Conservation (phyloP, 2,113 vertebrate species). For the Deroptyus accipitrinus region DNA sequence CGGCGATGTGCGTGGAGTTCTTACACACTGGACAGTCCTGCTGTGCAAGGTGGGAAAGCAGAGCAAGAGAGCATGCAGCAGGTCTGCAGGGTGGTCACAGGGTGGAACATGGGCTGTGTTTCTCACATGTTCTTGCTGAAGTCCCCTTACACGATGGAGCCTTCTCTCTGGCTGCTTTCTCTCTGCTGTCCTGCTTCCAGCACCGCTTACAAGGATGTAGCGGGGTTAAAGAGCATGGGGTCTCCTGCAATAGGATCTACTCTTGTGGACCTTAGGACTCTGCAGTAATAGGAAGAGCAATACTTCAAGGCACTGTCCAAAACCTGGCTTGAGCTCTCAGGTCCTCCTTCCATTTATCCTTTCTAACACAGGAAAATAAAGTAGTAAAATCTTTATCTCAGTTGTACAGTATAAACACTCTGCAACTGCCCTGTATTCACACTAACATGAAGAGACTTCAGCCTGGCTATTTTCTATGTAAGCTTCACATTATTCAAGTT, state of each 20-base stretch:
- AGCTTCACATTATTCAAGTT: neutral
- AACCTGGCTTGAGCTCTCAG: neutral
- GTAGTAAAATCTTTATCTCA: neutral
- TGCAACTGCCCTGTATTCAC: neutral
- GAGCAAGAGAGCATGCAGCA: neutral
- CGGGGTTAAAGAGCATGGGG: neutral
- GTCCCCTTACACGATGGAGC: fast-evolving
- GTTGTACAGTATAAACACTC: neutral
- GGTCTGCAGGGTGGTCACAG: neutral
- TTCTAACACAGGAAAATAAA: neutral
- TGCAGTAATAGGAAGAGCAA: neutral
- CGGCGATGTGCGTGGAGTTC: neutral
- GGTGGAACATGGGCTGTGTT: too few species aligned
- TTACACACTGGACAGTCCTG: neutral
- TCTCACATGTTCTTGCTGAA: neutral
- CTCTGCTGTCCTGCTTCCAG: neutral
- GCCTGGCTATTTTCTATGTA: neutral
- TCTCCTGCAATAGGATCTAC: neutral
- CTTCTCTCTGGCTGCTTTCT: neutral
- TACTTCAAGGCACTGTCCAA: neutral
- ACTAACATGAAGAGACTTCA: neutral
- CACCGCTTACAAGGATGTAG: neutral
- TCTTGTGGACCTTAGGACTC: neutral
- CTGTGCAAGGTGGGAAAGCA: neutral
- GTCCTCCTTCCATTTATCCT: neutral